These are phyloP conservation scores for Eulemur rubriventer DNA, from an alignment of 2,797 vertebrate species.

Conservation along the genomic window DNA sequence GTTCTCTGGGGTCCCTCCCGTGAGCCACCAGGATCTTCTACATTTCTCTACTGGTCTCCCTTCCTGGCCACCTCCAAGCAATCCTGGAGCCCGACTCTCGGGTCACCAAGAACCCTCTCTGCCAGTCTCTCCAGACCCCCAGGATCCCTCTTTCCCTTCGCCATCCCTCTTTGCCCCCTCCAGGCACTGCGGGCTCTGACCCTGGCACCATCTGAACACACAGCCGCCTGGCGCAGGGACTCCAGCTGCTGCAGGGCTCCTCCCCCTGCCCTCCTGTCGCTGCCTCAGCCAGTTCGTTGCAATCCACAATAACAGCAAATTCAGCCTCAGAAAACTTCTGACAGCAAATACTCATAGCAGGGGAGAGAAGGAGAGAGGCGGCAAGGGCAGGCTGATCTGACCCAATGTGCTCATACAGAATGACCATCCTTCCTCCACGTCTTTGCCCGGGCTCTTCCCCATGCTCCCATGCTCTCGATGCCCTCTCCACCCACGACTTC, in stretches of 20 bases:
- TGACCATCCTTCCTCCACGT: background rate
- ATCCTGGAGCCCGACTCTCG: background rate
- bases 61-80: background rate
- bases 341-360: conserved; percentile 88
- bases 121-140: background rate
- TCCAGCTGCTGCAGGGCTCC: conserved; percentile 86
- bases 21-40: background rate
- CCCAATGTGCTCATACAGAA: background rate
- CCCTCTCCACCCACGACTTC: background rate
- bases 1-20: background rate
- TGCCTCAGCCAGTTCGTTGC: conserved; percentile 86
- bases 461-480: background rate
- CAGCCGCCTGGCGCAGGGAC: conserved; percentile 85
- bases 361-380: background rate
- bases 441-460: background rate
- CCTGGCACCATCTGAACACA: conserved; percentile 88
- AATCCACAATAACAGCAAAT: conserved; percentile 87
- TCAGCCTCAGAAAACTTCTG: conserved; percentile 74
- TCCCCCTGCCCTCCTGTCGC: conserved; percentile 84
- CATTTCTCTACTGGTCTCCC: background rate
- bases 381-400: background rate
- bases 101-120: background rate
- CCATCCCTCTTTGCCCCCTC: background rate
- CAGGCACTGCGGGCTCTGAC: conserved; percentile 89
- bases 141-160: background rate